A percentile compares a stretch with the other conserved stretches of the same genome.
Conservation (phyloP, 2,888 invertebrate genomes). For the Melanostoma mellinum region DNA sequence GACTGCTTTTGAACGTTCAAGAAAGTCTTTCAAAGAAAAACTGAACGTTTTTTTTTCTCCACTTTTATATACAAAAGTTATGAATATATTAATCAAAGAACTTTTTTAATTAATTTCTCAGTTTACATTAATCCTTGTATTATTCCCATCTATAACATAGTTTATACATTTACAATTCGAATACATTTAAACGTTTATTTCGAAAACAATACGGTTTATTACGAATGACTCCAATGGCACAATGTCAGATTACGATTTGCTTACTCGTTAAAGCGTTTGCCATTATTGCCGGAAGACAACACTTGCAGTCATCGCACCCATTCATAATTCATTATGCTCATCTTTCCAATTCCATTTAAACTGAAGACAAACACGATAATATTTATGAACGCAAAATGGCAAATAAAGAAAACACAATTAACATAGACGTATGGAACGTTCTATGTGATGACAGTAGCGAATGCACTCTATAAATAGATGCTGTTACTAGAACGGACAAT, state of each 20-base stretch:
- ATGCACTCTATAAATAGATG: conserved; percentile 47
- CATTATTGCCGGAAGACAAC: conserved; percentile 22
- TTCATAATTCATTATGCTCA: conserved; percentile 31
- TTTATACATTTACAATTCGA: too few species aligned
- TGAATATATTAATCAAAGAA: too few species aligned
- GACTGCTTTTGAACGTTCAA: too few species aligned
- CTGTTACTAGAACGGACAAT: conserved; percentile 41
- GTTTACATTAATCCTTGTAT: too few species aligned
- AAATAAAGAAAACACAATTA: conserved; percentile 24
- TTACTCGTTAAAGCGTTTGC: conserved; percentile 12
- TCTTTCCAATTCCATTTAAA: conserved; percentile 13
- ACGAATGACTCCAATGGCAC: too few species aligned
- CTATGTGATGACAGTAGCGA: not conserved
- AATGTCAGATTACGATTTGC: not conserved
- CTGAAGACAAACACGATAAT: conserved; percentile 2
- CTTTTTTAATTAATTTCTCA: too few species aligned
- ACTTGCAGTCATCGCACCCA: conserved; percentile 42
- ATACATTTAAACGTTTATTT: too few species aligned
- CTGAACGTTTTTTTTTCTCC: too few species aligned
- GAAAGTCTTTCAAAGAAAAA: too few species aligned
- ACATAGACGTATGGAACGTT: conserved; percentile 20
- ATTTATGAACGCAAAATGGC: conserved; percentile 21
- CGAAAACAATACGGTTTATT: too few species aligned
- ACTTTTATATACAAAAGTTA: too few species aligned
- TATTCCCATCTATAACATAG: too few species aligned